Evolutionary conservation across 2,113 vertebrate species (phyloP).

Genomic region (Loxodonta africana): DNA sequence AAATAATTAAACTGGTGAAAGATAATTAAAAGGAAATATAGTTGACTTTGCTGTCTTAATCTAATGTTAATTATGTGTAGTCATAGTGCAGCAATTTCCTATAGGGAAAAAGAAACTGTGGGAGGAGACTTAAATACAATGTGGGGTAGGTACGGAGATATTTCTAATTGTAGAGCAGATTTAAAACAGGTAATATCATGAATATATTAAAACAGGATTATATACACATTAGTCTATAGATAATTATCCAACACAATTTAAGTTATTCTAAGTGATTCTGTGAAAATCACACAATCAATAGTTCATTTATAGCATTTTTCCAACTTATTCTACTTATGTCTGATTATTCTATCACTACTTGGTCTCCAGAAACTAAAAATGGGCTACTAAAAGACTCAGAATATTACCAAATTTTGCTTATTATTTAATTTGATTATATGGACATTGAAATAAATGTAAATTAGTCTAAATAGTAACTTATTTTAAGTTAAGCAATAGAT

Average conservation of each 20-base stretch:
- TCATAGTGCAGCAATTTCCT: background rate
- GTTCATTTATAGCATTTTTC: background rate
- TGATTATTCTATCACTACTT: background rate
- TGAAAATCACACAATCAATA: slow-evolving; percentile 28
- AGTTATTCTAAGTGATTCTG: slow-evolving; percentile 23
- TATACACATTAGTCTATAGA: background rate
- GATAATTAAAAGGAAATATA: background rate
- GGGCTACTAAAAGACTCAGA: background rate
- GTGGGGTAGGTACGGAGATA: background rate
- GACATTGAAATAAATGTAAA: background rate
- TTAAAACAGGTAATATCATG: background rate
- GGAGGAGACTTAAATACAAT: background rate
- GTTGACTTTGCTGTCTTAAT: background rate
- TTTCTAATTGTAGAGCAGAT: background rate
- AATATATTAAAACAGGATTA: background rate
- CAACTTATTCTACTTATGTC: background rate
- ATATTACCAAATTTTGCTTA: background rate
- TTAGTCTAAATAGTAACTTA: background rate
- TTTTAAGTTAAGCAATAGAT: slow-evolving; percentile 19
- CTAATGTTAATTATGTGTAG: background rate
- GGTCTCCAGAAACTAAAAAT: background rate
- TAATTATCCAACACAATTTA: background rate
- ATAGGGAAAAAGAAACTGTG: background rate
- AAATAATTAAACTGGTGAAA: background rate
- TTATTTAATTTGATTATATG: background rate